Percentiles rank a stretch among this genome's conserved stretches.
These are phyloP conservation scores for Physocephala rufipes DNA, from an alignment of 2,888 invertebrate species.

Conservation along the genomic window DNA sequence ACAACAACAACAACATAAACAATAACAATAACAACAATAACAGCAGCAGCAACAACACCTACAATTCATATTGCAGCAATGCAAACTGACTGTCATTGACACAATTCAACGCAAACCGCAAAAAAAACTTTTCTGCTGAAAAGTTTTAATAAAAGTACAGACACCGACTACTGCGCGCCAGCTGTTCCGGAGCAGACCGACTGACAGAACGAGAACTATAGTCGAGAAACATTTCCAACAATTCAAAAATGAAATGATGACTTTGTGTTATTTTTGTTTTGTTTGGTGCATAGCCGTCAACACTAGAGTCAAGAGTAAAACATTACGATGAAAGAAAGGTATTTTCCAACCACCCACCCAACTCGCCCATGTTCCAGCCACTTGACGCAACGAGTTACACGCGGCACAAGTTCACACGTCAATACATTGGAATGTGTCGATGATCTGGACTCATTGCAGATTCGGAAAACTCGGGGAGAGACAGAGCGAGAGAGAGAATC, in stretches of 20 bases:
- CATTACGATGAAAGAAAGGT: neutral
- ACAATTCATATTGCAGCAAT: too few species aligned
- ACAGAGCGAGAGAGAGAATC: neutral
- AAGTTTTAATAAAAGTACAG: neutral
- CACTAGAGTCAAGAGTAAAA: too few species aligned
- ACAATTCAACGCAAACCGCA: too few species aligned
- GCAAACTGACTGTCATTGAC: too few species aligned
- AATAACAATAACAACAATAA: neutral
- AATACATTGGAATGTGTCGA: constrained; percentile 17
- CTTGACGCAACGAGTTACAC: neutral
- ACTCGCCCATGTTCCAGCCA: neutral
- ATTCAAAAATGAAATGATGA: constrained; percentile 8
- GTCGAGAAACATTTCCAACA: neutral
- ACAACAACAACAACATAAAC: constrained; percentile 1
- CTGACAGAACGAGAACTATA: neutral
- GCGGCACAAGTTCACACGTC: constrained; percentile 22
- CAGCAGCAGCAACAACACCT: neutral
- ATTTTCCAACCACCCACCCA: neutral
- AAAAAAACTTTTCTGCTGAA: too few species aligned
- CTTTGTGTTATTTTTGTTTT: constrained; percentile 4
- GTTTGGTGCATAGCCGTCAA: neutral
- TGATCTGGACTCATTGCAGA: neutral
- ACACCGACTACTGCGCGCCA: too few species aligned
- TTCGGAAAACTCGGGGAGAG: neutral
- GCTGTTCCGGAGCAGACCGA: too few species aligned